Evolutionary conservation across 2,888 invertebrate species (phyloP).

Genomic region (Scaptomyza polygonia): DNA sequence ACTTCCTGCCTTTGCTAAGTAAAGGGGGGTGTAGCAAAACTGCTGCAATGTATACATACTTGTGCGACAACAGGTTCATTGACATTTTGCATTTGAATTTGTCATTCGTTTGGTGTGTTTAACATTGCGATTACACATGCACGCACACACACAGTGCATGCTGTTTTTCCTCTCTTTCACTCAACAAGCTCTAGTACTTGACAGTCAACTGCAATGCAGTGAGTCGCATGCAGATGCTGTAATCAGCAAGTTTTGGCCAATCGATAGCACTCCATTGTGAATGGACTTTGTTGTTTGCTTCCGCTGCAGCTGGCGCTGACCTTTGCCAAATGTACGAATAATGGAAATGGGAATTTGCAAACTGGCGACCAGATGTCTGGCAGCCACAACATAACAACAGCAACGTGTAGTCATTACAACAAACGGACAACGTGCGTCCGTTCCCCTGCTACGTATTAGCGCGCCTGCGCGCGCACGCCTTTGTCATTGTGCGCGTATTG

Average conservation of each 20-base stretch:
- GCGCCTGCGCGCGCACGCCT: constrained; percentile 5
- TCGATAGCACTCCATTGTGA: constrained; percentile 56
- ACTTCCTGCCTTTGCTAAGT: constrained; percentile 27
- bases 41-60: constrained; percentile 1
- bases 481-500: constrained; percentile 27
- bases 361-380: constrained; percentile 56
- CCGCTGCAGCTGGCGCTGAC: constrained; percentile 43
- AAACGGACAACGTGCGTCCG: background rate
- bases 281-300: constrained; percentile 20
- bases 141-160: constrained; percentile 6
- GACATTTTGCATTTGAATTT: constrained; percentile 49
- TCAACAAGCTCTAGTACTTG: background rate
- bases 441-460: background rate
- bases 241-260: constrained; percentile 43
- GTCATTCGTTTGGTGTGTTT: constrained; percentile 42
- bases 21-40: constrained; percentile 6
- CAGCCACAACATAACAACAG: constrained; percentile 21
- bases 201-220: constrained; percentile 34
- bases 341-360: constrained; percentile 6
- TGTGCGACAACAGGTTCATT: constrained; percentile 43
- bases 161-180: background rate
- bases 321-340: constrained; percentile 47
- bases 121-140: constrained; percentile 38
- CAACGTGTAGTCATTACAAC: constrained; percentile 16
- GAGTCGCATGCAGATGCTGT: constrained; percentile 28